These are phyloP conservation scores for Rallus crepitans DNA, from an alignment of 2,797 vertebrate species.

Conservation along the genomic window DNA sequence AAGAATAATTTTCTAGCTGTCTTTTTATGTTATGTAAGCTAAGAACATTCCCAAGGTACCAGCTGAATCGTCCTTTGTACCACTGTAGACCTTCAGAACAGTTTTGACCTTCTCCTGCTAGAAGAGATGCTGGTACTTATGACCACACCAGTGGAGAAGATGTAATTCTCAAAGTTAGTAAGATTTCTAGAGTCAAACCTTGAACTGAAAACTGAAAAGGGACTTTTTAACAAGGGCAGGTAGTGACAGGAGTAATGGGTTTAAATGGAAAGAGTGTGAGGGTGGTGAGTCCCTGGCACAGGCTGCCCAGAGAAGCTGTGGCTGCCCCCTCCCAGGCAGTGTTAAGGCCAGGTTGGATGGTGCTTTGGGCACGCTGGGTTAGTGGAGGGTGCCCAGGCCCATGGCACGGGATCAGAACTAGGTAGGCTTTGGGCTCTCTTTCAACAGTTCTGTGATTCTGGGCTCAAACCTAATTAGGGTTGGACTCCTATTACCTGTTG, in stretches of 20 bases:
- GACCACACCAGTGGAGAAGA: not conserved
- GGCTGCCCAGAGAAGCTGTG: no score
- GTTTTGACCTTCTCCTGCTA: not conserved
- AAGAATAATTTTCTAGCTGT: constrained; percentile 33
- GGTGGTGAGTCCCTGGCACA: no score
- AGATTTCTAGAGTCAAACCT: not conserved
- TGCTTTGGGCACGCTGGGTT: no score
- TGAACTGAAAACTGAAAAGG: not conserved
- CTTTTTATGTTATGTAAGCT: constrained; percentile 27
- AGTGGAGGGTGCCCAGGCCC: no score
- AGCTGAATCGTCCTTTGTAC: not conserved
- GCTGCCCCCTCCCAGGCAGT: no score
- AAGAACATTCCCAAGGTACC: not conserved
- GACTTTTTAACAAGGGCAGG: no score
- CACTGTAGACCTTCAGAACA: not conserved
- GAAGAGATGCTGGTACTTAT: not conserved
- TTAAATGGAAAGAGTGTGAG: no score
- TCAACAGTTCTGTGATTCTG: no score
- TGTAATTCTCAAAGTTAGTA: not conserved
- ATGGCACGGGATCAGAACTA: no score
- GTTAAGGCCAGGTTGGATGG: no score
- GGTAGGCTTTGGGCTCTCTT: no score
- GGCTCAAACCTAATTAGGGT: not conserved
- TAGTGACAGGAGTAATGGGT: no score
- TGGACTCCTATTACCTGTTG: not conserved